These are phyloP conservation scores for Orthosia incerta DNA, from an alignment of 2,888 invertebrate genomes.

Conservation along the genomic window DNA sequence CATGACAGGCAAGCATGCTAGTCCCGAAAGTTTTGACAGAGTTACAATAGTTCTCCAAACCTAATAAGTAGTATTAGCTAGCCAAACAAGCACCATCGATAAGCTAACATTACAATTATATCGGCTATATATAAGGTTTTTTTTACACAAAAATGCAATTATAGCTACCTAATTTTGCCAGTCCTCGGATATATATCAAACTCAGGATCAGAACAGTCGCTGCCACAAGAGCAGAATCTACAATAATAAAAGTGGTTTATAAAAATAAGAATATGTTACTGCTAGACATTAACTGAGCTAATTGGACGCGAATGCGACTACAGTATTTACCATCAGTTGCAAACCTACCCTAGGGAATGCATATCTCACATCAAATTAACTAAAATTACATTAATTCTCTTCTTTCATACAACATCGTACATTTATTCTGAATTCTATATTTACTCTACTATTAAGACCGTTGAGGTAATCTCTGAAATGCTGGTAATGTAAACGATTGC, in stretches of 20 bases:
- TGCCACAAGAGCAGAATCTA: conserved; percentile 7
- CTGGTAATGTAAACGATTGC: conserved; percentile 32
- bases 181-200: background rate
- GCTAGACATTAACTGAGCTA: conserved; percentile 25
- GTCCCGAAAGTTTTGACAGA: background rate
- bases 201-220: background rate
- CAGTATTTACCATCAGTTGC: conserved; percentile 41
- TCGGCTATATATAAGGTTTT: no score
- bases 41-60: background rate
- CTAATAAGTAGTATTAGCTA: background rate
- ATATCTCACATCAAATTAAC: conserved; percentile 51
- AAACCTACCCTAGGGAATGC: conserved; percentile 40
- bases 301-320: conserved; percentile 35
- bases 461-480: conserved; percentile 27
- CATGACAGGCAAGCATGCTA: background rate
- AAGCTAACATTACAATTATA: background rate
- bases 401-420: conserved; percentile 13
- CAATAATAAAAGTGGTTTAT: conserved; percentile 16
- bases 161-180: conserved; percentile 1
- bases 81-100: background rate
- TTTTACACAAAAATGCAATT: conserved; percentile 9
- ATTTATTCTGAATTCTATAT: conserved; percentile 27
- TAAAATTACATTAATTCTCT: conserved; percentile 44
- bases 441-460: conserved; percentile 38
- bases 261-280: conserved; percentile 20